Evolutionary conservation across 2,888 invertebrate species (phyloP).

Genomic region (Metellina segmentata): DNA sequence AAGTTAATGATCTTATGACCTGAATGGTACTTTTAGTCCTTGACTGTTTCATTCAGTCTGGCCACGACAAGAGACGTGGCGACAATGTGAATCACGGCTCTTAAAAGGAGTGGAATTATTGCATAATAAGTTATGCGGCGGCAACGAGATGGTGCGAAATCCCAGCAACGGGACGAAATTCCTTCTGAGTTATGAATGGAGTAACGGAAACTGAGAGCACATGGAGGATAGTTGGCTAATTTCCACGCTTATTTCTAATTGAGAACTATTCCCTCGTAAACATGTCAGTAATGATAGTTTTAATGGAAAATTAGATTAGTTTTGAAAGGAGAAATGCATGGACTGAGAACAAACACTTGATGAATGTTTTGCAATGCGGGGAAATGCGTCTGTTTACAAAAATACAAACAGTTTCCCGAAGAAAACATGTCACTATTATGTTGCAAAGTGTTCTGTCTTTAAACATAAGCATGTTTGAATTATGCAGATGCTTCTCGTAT

Average conservation of each 20-base stretch:
- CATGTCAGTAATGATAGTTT: neutral
- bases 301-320: neutral
- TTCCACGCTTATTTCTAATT: no score
- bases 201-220: neutral
- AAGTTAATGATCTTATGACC: slow-evolving; percentile 21
- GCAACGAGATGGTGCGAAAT: neutral
- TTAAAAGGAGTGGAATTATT: neutral
- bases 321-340: no score
- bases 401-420: no score
- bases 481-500: no score
- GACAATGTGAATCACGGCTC: slow-evolving; percentile 21
- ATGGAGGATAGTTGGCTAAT: neutral
- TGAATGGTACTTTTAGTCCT: neutral
- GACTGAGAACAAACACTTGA: no score
- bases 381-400: no score
- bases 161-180: no score
- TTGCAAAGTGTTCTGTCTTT: no score
- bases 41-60: slow-evolving; percentile 16
- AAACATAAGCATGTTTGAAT: no score
- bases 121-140: neutral
- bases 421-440: no score
- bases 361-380: no score
- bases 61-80: neutral
- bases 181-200: neutral
- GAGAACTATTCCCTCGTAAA: neutral